Evolutionary conservation across 2,888 invertebrate species (phyloP), one percentile per base, ranked within the genome.

Genomic region (Dione vanillae): DNA sequence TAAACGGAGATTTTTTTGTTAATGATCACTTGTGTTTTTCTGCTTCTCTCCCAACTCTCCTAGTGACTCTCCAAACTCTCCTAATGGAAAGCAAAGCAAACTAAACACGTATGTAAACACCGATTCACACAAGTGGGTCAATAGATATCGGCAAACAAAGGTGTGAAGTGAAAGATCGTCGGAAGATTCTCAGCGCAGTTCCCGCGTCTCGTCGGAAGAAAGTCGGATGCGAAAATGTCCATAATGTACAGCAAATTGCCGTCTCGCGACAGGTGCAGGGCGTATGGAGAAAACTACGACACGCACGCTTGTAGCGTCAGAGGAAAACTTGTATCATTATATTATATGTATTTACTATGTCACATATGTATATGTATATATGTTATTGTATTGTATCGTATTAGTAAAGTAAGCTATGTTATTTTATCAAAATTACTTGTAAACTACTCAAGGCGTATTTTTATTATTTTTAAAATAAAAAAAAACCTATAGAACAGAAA

Each of bases 141-240:
- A 78, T 82, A 87, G 83, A 86, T 82, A 85, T 84, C 79, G 78
- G 75, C 83, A 86, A 89, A 92, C 91, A 92, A 91, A 90, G 91
- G 87, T 84, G 90, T 78, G 89, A 80, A 79, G 80, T 76, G 86
- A 86, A 84, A 86, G 84, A 74, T 70, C 68, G 62, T 65, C 74
- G 66, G 75, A 56, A 56, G 56, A 40, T 79, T 79, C 79, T 72
- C 80, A 80, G 74, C 14, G 65, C 27, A 58, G 65, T 73, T 73
- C 80, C 77, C 75, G 75, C 65, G 71, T 73, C 69, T 65, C 70
- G 70, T 69, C 82, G 82, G 85, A 92, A 86, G 92, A 92, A 92
- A 92, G 92, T 93, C 91, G 92, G 92, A 93, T 92, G 92, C 91
- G 92, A 92, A 91, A 87, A 87, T 88, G 82, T 85, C 85, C 90